Evolutionary conservation across 2,113 vertebrate species (phyloP).

Genomic region (Protobothrops mucrosquamatus): DNA sequence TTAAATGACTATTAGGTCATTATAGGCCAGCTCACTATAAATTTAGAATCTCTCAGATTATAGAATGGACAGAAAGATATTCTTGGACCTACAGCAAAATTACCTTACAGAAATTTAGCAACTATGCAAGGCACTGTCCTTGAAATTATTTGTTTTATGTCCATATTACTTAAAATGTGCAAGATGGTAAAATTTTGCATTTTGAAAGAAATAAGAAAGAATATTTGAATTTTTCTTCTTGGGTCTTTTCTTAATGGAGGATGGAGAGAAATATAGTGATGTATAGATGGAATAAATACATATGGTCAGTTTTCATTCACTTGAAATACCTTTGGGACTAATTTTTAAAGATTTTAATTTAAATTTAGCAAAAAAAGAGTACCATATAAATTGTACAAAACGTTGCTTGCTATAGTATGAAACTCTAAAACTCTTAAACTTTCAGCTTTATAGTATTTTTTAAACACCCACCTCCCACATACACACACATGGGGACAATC

Average conservation of each 20-base stretch:
- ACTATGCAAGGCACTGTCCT: not conserved
- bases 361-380: not conserved
- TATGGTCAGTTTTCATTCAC: not conserved
- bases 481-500: not conserved
- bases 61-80: not conserved
- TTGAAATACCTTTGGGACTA: not conserved
- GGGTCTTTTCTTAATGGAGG: not conserved
- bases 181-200: not conserved
- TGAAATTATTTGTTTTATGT: not conserved
- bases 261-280: not conserved
- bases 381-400: not conserved
- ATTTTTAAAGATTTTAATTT: not conserved
- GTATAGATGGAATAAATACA: not conserved
- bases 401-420: not conserved
- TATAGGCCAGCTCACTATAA: not conserved
- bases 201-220: not conserved
- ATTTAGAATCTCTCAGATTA: not conserved
- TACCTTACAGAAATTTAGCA: not conserved
- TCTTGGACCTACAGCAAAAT: not conserved
- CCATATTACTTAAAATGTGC: not conserved
- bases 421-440: not conserved
- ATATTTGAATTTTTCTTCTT: not conserved
- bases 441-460: not conserved
- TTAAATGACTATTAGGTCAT: not conserved
- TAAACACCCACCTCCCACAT: not conserved